Evolutionary conservation across 2,797 vertebrate species (phyloP).

Genomic region (Phataginus tetradactyla): DNA sequence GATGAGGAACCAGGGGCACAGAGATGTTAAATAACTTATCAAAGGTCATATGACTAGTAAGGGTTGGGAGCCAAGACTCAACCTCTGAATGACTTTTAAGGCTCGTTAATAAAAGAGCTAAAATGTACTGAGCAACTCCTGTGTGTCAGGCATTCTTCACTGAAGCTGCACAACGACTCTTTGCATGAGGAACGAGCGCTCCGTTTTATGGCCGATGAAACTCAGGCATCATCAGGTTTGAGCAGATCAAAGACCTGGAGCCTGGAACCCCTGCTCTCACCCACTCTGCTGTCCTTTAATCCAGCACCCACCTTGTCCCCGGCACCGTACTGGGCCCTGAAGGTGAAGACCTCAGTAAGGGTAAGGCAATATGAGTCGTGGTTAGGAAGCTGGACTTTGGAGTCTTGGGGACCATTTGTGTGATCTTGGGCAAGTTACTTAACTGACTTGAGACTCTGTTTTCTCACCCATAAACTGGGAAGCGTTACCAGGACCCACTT

Average conservation of each 20-base stretch:
- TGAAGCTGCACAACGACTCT: neutral
- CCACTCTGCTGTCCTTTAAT: neutral
- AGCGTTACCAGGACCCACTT: neutral
- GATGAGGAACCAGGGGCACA: neutral
- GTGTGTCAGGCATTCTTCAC: neutral
- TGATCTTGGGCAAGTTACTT: neutral
- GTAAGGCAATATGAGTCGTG: neutral
- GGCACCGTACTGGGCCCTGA: neutral
- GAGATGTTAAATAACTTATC: neutral
- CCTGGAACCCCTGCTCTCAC: neutral
- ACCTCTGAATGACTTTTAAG: neutral
- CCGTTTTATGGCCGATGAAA: neutral
- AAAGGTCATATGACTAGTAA: neutral
- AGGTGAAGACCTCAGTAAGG: neutral
- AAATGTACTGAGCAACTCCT: neutral
- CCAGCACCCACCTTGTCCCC: neutral
- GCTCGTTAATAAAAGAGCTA: neutral
- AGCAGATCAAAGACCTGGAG: neutral
- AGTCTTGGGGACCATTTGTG: neutral
- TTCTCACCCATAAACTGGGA: neutral
- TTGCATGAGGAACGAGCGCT: neutral
- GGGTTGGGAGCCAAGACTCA: neutral
- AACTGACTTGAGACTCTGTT: neutral
- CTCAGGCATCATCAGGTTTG: neutral
- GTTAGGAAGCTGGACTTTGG: neutral